Evolutionary conservation across 2,113 vertebrate species (phyloP).

Genomic region (Sprattus sprattus): DNA sequence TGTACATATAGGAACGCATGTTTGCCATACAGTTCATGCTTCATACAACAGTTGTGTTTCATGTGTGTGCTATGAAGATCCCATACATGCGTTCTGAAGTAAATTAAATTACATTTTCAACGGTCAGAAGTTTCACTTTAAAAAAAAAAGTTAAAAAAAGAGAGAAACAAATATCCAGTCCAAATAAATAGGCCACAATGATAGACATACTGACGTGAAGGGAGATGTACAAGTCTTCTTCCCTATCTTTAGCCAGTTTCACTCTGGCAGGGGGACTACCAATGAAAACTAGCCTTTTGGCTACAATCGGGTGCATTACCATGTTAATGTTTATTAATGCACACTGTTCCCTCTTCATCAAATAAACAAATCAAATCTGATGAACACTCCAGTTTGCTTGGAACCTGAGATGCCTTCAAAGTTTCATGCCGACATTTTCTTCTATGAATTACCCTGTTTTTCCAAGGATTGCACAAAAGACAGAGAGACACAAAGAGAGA

Average conservation of each 20-base stretch:
- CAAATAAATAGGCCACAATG: background rate
- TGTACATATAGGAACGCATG: background rate
- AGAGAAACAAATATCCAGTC: background rate
- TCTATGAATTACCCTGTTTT: background rate
- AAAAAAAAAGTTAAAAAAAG: background rate
- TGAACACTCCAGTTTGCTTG: background rate
- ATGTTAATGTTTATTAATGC: no score
- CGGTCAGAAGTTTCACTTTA: background rate
- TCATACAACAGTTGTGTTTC: background rate
- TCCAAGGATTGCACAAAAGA: background rate
- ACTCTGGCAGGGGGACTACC: no score
- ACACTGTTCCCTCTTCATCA: no score
- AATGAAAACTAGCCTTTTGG: no score
- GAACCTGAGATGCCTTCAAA: slow-evolving; percentile 15
- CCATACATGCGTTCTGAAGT: background rate
- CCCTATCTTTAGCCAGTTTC: no score
- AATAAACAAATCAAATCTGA: no score
- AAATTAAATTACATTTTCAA: background rate
- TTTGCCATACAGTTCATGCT: slow-evolving; percentile 9
- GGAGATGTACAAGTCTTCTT: background rate
- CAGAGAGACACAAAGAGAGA: background rate
- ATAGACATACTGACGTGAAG: background rate
- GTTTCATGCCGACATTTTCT: background rate
- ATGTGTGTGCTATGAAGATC: slow-evolving; percentile 4
- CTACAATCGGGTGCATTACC: no score